Percentiles rank a stretch among this genome's conserved stretches.
These are phyloP conservation scores for Cyphomyrus plagiostoma DNA, from an alignment of 2,113 vertebrate species.

Conservation along the genomic window DNA sequence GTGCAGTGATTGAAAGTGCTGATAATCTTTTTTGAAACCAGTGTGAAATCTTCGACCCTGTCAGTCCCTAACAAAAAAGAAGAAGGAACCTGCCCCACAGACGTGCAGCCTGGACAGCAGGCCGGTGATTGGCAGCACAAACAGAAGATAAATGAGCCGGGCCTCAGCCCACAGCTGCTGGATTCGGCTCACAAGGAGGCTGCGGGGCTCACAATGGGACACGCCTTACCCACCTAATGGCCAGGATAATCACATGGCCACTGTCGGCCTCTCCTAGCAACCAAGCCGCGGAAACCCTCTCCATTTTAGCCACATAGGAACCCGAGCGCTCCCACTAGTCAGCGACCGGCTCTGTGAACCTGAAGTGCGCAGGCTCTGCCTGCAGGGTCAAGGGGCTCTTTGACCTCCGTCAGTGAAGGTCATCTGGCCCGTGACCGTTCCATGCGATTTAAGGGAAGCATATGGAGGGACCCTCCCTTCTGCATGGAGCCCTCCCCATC, in stretches of 20 bases:
- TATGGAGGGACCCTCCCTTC: constrained; percentile 60
- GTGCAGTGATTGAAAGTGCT: constrained; percentile 44
- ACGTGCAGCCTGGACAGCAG: constrained; percentile 49
- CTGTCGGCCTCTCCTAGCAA: constrained; percentile 59
- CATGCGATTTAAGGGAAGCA: constrained; percentile 74
- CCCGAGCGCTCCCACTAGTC: constrained; percentile 66
- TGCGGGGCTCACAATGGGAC: constrained; percentile 59
- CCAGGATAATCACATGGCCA: constrained; percentile 61
- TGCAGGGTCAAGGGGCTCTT: constrained; percentile 61
- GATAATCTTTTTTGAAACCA: constrained; percentile 47
- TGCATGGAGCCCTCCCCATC: background rate
- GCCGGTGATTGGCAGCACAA: constrained; percentile 62
- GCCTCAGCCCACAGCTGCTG: constrained; percentile 65
- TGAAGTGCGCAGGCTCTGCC: constrained; percentile 54
- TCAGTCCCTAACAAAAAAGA: constrained; percentile 44
- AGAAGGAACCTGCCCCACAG: constrained; percentile 50
- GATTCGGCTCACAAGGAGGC: constrained; percentile 55
- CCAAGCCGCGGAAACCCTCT: constrained; percentile 64
- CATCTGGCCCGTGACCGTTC: constrained; percentile 61
- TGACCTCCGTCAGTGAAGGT: constrained; percentile 69
- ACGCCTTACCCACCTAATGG: constrained; percentile 68
- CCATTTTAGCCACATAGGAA: constrained; percentile 64
- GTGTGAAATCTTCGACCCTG: constrained; percentile 34
- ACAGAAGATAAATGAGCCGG: constrained; percentile 63
- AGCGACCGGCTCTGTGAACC: constrained; percentile 63